Conservation (phyloP, 2,113 vertebrate genomes). For the Noturus placidus region DNA sequence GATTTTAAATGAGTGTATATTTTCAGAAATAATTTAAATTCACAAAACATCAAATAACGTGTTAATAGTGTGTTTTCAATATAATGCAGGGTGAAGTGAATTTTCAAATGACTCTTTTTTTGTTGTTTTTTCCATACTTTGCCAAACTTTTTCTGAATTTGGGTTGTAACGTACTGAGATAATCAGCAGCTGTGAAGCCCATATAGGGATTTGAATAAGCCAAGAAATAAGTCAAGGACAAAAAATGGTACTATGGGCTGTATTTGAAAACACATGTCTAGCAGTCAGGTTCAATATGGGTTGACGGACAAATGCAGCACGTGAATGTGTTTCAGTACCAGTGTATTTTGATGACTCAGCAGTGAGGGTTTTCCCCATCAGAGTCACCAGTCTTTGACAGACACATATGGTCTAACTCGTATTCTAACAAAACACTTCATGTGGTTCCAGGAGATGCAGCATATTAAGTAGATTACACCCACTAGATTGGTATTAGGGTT, state of each 20-base stretch:
- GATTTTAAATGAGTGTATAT: too few relatives aligned
- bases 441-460: neutral
- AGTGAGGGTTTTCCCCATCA: conserved; percentile 5
- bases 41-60: too few relatives aligned
- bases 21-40: too few relatives aligned
- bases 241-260: neutral
- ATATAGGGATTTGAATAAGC: neutral
- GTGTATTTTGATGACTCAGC: conserved; percentile 12
- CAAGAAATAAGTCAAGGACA: neutral
- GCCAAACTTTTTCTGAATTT: too few relatives aligned
- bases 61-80: too few relatives aligned
- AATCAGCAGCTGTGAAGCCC: conserved; percentile 4
- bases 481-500: neutral
- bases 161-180: neutral
- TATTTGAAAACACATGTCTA: neutral
- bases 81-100: too few relatives aligned
- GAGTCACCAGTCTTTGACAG: conserved; percentile 3
- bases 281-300: neutral
- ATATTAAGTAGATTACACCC: neutral
- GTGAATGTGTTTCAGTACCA: neutral
- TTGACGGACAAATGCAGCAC: neutral
- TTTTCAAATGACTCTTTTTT: too few relatives aligned
- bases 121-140: too few relatives aligned
- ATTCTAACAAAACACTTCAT: conserved; percentile 22
- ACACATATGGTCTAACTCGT: conserved; percentile 17